Percentiles rank a stretch among this genome's conserved stretches.
Conservation (phyloP, 30 jellyfish, hydroid and myxozoan species). For the Rhopilema esculentum region DNA sequence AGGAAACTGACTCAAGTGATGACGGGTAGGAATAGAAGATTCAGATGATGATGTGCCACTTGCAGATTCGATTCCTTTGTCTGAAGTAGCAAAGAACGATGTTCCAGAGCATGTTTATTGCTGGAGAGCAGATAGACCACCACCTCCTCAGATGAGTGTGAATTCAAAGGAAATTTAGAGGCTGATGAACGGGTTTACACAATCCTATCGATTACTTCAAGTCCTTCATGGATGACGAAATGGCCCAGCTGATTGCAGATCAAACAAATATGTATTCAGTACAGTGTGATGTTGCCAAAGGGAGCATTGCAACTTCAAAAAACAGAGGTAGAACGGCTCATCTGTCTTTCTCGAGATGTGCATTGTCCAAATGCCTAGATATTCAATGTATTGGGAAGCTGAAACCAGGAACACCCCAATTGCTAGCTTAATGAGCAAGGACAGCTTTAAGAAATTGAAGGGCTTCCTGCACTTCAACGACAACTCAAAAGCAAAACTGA, state of each 20-base stretch:
- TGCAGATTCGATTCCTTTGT: slow-evolving; percentile 29
- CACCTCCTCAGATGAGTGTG: slow-evolving; percentile 22
- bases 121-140: slow-evolving; percentile 53
- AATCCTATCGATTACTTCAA: slow-evolving; percentile 41
- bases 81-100: neutral
- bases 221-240: slow-evolving; percentile 41
- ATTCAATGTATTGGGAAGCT: slow-evolving; percentile 53
- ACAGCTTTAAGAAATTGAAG: slow-evolving; percentile 36
- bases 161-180: slow-evolving; percentile 5
- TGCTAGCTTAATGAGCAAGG: slow-evolving; percentile 50
- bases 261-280: slow-evolving; percentile 45
- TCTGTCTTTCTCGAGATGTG: slow-evolving; percentile 16
- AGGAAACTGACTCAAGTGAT: slow-evolving; percentile 34
- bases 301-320: slow-evolving; percentile 30
- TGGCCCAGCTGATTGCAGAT: slow-evolving; percentile 37
- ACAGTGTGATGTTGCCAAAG: slow-evolving; percentile 34
- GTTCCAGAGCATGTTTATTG: slow-evolving; percentile 27
- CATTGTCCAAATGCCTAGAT: slow-evolving; percentile 57
- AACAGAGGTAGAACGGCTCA: slow-evolving; percentile 33
- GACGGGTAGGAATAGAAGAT: slow-evolving; percentile 5
- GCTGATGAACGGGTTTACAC: neutral
- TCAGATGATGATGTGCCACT: neutral
- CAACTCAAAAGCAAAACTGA: slow-evolving; percentile 18
- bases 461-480: slow-evolving; percentile 37
- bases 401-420: slow-evolving; percentile 48